Evolutionary conservation across 2,113 vertebrate species (phyloP), one percentile per base, ranked within the genome.

Genomic region (Dromiciops gliroides): DNA sequence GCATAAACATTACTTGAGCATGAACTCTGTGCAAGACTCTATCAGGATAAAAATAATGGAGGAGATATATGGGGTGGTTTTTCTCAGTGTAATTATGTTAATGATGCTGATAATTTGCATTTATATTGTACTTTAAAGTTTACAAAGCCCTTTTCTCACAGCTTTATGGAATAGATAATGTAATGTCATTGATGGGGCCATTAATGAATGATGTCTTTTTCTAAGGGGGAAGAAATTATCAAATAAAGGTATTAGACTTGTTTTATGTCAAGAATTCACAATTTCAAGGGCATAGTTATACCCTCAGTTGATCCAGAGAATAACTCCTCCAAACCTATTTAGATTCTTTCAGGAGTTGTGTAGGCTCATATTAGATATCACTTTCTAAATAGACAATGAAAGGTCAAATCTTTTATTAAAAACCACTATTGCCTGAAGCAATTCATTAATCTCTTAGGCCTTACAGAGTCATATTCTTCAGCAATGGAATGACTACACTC

Each of bases 401-500:
- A 94, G 90, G 91, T 95, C 92, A 93, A 93, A 89, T 96, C 37
- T 96, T 97, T 97, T 95, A 96, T 97, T 97, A 97, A 97, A 97
- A 96, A 96, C 95, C 95, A 95, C 90, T 96, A 95, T 93, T 92
- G 95, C 95, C 37, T 44, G 14, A 37, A 44, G 67, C 67, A 44
- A 83, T 83, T 83, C 16, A 44, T 44, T 83, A 83, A 22, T 83
- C 5, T 44, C 67, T 83, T 83, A 8, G 37, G 23, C 24, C 37
- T n/a, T 22, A 22, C 6, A 44, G 5, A n/a, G 7, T 83, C 14
- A 83, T 44, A 44, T 7, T 83, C 67, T 44, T 44, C 16, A 83
- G 37, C 67, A 44, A 44, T 83, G 67, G 67, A 83, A 83, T n/a
- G n/a, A 83, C 5, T 83, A 44, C 37, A 44, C 19, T 83, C 37